These are phyloP conservation scores for Troglohyphantes excavatus DNA, from an alignment of 2,888 invertebrate genomes.

Conservation along the genomic window DNA sequence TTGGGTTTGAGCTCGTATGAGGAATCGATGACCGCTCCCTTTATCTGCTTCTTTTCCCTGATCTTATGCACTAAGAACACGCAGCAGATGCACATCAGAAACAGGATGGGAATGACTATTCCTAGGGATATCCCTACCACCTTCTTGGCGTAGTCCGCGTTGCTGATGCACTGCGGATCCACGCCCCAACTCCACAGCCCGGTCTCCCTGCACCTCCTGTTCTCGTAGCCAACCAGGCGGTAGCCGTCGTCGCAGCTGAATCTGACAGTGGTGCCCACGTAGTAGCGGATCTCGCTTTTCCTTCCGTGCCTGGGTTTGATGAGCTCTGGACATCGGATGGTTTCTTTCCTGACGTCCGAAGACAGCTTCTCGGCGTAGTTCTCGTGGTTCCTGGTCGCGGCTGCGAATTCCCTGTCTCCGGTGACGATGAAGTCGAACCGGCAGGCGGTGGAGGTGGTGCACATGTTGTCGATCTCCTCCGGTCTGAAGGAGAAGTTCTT, in stretches of 20 bases:
- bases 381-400: constrained; percentile 92
- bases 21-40: constrained; percentile 55
- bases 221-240: constrained; percentile 91
- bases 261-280: constrained; percentile 92
- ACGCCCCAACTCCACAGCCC: constrained; percentile 94
- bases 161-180: constrained; percentile 93
- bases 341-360: constrained; percentile 61
- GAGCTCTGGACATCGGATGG: constrained; percentile 92
- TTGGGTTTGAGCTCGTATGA: constrained; percentile 30
- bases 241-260: constrained; percentile 96
- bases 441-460: constrained; percentile 88
- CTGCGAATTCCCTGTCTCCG: constrained; percentile 91
- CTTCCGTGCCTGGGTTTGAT: constrained; percentile 95
- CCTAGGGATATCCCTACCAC: constrained; percentile 90
- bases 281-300: constrained; percentile 94
- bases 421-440: constrained; percentile 94
- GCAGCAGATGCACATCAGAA: constrained; percentile 85
- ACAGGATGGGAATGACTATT: constrained; percentile 89
- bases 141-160: constrained; percentile 90
- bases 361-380: constrained; percentile 77
- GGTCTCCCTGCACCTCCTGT: constrained; percentile 89
- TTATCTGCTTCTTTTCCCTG: constrained; percentile 60
- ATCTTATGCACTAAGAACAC: constrained; percentile 61
- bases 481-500: constrained; percentile 85
- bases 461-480: constrained; percentile 47